A percentile compares a stretch with the other conserved stretches of the same genome.
Evolutionary conservation across 2,797 vertebrate genomes (phyloP).

Genomic region (Loris lydekkerianus): DNA sequence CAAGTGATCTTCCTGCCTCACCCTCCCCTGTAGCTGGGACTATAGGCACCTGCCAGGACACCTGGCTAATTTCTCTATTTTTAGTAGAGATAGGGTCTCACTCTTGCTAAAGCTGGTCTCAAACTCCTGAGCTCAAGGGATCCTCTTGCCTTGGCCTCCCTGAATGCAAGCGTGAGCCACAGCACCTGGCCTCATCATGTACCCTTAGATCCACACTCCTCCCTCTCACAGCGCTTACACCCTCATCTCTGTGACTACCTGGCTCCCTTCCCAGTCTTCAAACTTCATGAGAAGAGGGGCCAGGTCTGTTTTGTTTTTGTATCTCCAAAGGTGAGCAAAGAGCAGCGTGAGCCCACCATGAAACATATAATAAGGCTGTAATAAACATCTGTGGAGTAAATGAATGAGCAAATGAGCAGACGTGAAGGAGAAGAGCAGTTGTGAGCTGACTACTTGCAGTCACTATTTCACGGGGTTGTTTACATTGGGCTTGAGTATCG

Average conservation of each 20-base stretch:
- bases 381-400: not conserved
- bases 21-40: too few species aligned
- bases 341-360: not conserved
- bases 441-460: not conserved
- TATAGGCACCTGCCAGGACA: too few species aligned
- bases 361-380: not conserved
- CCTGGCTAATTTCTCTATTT: too few species aligned
- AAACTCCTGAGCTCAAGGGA: too few species aligned
- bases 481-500: not conserved
- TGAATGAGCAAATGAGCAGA: not conserved
- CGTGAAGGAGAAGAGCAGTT: not conserved
- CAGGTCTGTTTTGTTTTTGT: not conserved
- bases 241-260: not conserved
- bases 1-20: too few species aligned
- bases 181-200: not conserved
- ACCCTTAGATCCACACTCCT: not conserved
- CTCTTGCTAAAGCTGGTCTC: too few species aligned
- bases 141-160: too few species aligned
- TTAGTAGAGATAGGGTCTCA: too few species aligned
- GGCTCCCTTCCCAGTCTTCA: not conserved
- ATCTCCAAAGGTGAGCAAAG: not conserved
- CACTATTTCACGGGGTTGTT: not conserved
- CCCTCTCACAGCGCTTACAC: not conserved
- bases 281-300: not conserved
- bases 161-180: too few species aligned